Conservation (phyloP, 2,888 invertebrate species). For the Pegoplata infirma region DNA sequence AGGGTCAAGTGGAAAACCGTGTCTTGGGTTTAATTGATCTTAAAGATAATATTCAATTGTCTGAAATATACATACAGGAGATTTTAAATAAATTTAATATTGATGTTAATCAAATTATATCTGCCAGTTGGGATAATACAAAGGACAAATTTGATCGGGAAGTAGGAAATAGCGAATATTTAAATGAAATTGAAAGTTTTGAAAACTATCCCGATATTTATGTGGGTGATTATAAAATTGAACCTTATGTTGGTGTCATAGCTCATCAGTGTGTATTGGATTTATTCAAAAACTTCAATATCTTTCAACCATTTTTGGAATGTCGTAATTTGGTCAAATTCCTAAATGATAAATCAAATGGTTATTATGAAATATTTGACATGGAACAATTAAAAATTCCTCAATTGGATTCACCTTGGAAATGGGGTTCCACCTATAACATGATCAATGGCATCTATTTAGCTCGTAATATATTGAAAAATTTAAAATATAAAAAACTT, state of each 20-base stretch:
- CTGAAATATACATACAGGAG: background rate
- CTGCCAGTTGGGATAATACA: conserved; percentile 24
- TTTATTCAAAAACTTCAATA: too few species aligned
- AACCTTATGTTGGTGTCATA: conserved; percentile 20
- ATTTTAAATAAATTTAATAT: conserved; percentile 28
- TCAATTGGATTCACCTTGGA: conserved; percentile 37
- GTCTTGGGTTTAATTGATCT: conserved; percentile 13
- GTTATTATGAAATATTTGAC: background rate
- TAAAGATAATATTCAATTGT: background rate
- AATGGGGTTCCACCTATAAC: conserved; percentile 19
- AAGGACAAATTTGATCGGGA: background rate
- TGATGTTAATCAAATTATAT: conserved; percentile 16
- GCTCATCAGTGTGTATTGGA: too few species aligned
- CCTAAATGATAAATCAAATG: too few species aligned
- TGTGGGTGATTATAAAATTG: background rate
- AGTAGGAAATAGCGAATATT: conserved; percentile 2
- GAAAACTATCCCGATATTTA: conserved; percentile 3
- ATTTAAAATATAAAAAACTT: background rate
- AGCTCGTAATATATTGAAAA: background rate
- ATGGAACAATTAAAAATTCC: background rate
- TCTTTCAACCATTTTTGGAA: too few species aligned
- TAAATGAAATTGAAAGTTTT: conserved; percentile 14
- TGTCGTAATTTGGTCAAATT: too few species aligned
- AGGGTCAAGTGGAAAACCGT: too few species aligned
- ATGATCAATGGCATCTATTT: conserved; percentile 24